A percentile compares a stretch with the other conserved stretches of the same genome.
These are phyloP conservation scores for Danio albolineatus DNA, from an alignment of 2,797 vertebrate species.

Conservation along the genomic window DNA sequence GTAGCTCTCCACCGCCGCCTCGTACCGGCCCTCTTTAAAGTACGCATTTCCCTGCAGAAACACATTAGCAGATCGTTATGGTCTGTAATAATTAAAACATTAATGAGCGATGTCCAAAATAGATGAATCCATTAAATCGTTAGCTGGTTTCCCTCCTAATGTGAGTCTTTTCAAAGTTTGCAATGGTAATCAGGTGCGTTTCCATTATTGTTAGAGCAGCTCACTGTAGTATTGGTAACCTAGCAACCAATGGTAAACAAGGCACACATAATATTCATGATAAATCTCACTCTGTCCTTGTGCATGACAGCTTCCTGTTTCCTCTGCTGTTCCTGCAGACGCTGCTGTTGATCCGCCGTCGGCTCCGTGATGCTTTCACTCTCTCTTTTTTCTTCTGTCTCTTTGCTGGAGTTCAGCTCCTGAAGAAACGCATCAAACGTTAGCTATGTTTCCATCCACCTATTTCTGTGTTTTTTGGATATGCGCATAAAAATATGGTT, in stretches of 20 bases:
- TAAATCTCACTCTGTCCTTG: conserved; percentile 86
- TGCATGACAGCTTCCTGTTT: conserved; percentile 88
- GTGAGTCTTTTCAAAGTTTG: too few relatives aligned
- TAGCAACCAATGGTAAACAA: background rate
- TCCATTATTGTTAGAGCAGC: too few relatives aligned
- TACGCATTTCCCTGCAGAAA: conserved; percentile 89
- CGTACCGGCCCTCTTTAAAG: conserved; percentile 96
- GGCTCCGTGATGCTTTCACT: conserved; percentile 30
- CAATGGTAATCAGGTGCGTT: too few relatives aligned
- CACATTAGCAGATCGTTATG: too few relatives aligned
- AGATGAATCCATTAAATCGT: background rate
- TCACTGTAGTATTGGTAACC: too few relatives aligned
- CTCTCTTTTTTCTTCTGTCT: conserved; percentile 51
- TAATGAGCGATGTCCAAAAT: background rate
- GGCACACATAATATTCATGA: background rate
- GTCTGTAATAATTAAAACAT: too few relatives aligned
- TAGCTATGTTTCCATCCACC: too few relatives aligned
- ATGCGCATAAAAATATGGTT: too few relatives aligned
- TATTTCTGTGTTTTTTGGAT: too few relatives aligned
- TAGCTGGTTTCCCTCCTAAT: background rate
- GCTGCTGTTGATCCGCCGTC: conserved; percentile 66
- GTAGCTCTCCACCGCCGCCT: conserved; percentile 91
- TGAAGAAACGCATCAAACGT: conserved; percentile 51
- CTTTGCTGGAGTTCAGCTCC: conserved; percentile 71
- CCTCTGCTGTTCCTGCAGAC: conserved; percentile 77